These are phyloP conservation scores for Agrypnia vestita DNA, from an alignment of 1,140 invertebrate species.

Conservation along the genomic window DNA sequence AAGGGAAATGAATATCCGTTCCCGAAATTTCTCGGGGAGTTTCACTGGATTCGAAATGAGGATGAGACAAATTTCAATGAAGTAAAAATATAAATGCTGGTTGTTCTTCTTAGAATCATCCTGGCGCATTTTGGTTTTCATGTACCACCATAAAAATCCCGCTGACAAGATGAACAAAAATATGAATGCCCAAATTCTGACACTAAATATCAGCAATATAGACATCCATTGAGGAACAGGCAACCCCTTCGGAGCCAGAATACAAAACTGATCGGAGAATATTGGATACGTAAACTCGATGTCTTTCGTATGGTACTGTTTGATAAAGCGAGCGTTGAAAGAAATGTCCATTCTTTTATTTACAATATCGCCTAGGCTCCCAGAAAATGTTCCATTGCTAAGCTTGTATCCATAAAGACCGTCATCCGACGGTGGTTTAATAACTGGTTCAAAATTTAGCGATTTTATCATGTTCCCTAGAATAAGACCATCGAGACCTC, in stretches of 20 bases:
- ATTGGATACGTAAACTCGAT: constrained; percentile 65
- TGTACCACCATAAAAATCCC: constrained; percentile 61
- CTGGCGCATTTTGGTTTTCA: constrained; percentile 51
- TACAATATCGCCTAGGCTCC: constrained; percentile 66
- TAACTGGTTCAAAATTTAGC: constrained; percentile 65
- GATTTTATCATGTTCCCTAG: constrained; percentile 62
- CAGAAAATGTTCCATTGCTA: constrained; percentile 64
- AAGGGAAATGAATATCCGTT: constrained; percentile 63
- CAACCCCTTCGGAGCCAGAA: constrained; percentile 66
- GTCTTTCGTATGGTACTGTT: constrained; percentile 62
- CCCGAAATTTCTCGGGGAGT: constrained; percentile 16
- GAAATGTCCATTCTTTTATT: constrained; percentile 64
- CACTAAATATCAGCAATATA: constrained; percentile 63
- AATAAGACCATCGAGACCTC: constrained; percentile 64
- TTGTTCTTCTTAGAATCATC: not conserved
- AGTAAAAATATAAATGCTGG: constrained; percentile 10
- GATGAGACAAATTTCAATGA: constrained; percentile 46
- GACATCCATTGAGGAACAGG: constrained; percentile 67
- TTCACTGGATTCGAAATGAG: constrained; percentile 36
- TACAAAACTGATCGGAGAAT: constrained; percentile 66
- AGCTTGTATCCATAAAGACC: constrained; percentile 61
- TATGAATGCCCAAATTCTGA: constrained; percentile 63
- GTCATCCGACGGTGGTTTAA: constrained; percentile 57
- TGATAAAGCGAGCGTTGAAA: constrained; percentile 66
- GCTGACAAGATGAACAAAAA: constrained; percentile 56